Base-by-base conservation (phyloP, 2,888 invertebrate genomes). In the Griposia aprilina region DNA sequence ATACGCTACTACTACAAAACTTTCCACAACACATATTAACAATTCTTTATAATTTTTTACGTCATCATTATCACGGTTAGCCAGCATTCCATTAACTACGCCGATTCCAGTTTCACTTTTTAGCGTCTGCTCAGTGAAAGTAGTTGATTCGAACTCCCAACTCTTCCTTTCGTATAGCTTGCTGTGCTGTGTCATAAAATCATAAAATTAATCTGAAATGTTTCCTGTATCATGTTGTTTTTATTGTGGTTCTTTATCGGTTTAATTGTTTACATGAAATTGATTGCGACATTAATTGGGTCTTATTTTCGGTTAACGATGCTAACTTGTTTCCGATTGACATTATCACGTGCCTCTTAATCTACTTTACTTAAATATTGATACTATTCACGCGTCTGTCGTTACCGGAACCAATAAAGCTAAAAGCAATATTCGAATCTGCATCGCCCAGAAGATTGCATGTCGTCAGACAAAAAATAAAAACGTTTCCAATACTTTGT, bases 51-150 rank as follows among this genome's bases (percentile, higher is more conserved):
- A 79, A 65, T 75, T 89, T 82, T 88, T 89, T 88, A 90, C 89
- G 85, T 90, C 90, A 90, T 91, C 86, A 91, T 94, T 92, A 94
- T 93, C 92, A 91, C 92, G 88, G 92, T 93, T 91, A 94, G 90
- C 90, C 90, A 90, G 92, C 91, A 93, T 92, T 92, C 92, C 88
- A 82, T 87, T 90, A 90, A 90, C 90, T 90, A 91, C 92, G 91
- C 89, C 88, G 92, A 93, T 94, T 94, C 92, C 95, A 94, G 95
- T 96, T 96, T 96, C 96, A 96, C 96, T 96, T 96, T 95, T 96
- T 96, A 96, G 95, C 95, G 92, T 94, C 91, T 93, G 90, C 89
- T 91, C 89, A 94, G 96, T 95, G 96, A 96, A 96, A 96, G 96
- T 96, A 89, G 92, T 92, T 88, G 93, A 93, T 94, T 92, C 93